Percentiles rank a stretch among this genome's conserved stretches.
These are phyloP conservation scores for Drosophila equinoxialis DNA, from an alignment of 1,140 invertebrate genomes.

Conservation along the genomic window DNA sequence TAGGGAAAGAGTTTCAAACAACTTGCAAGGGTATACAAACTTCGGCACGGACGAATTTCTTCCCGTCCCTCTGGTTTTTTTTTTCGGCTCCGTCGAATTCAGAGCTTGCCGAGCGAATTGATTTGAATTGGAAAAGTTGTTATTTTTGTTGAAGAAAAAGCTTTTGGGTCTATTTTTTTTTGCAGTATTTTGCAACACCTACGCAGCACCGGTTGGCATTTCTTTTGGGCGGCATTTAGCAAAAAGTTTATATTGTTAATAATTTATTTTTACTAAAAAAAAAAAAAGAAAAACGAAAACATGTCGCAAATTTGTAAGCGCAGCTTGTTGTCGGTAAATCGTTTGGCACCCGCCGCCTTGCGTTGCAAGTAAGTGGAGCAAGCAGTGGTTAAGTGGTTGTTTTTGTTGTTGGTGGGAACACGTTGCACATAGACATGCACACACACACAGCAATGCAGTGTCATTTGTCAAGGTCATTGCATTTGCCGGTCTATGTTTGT, in stretches of 20 bases:
- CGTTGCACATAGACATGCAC: constrained; percentile 38
- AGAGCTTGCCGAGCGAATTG: too few species aligned
- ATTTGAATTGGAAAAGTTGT: too few species aligned
- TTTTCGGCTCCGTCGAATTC: too few species aligned
- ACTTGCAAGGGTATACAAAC: too few species aligned
- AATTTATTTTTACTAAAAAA: constrained; percentile 29
- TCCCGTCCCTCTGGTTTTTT: too few species aligned
- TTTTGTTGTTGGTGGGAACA: constrained; percentile 34
- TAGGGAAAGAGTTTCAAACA: too few species aligned
- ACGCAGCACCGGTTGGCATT: constrained; percentile 20
- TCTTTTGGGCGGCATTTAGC: constrained; percentile 50
- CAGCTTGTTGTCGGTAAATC: constrained; percentile 60
- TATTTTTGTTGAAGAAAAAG: background rate
- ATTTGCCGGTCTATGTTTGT: constrained; percentile 53
- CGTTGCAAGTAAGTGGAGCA: constrained; percentile 61
- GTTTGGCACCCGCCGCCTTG: constrained; percentile 55
- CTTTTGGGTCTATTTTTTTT: constrained; percentile 2
- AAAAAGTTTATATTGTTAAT: constrained; percentile 12
- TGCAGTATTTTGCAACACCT: constrained; percentile 19
- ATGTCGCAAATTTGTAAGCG: constrained; percentile 69
- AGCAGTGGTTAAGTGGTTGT: background rate
- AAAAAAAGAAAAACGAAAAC: constrained; percentile 12
- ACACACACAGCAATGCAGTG: constrained; percentile 46
- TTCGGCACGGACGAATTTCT: too few species aligned
- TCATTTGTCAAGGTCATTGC: constrained; percentile 77